Conservation (phyloP, 2,797 vertebrate genomes). For the Enteromius viviparus region DNA sequence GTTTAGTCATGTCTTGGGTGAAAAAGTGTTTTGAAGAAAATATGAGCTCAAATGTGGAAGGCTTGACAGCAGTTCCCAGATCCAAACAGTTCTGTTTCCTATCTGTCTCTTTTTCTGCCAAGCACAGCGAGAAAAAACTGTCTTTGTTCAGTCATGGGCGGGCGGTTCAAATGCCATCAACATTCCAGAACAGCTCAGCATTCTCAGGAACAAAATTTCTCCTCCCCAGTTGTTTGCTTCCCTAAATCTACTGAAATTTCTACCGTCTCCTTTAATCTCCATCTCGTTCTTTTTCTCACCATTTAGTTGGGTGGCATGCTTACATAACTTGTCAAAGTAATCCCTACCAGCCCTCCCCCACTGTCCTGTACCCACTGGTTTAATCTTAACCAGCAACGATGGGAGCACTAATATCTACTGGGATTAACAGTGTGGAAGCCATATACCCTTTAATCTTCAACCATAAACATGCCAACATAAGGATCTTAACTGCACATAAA, state of each 20-base stretch:
- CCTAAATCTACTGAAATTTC: not conserved
- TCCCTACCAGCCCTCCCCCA: constrained; percentile 60
- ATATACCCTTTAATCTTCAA: constrained; percentile 63
- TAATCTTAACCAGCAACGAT: constrained; percentile 34
- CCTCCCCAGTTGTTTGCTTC: constrained; percentile 41
- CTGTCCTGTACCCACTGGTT: constrained; percentile 52
- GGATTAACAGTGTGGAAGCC: constrained; percentile 65
- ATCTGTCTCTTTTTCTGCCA: constrained; percentile 33
- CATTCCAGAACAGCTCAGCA: constrained; percentile 74
- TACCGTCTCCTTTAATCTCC: constrained; percentile 1
- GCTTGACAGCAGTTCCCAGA: not conserved
- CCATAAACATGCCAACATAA: constrained; percentile 32
- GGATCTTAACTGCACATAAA: constrained; percentile 18
- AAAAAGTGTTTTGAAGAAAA: not conserved
- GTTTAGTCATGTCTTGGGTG: not conserved
- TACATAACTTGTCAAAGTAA: constrained; percentile 78
- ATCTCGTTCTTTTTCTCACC: constrained; percentile 40
- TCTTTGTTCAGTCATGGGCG: constrained; percentile 49
- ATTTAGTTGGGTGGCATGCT: constrained; percentile 70
- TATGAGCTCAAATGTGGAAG: too few species aligned
- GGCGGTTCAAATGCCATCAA: constrained; percentile 67
- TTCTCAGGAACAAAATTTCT: constrained; percentile 59
- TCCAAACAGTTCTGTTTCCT: constrained; percentile 5
- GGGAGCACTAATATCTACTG: constrained; percentile 57
- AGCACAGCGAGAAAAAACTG: constrained; percentile 25